Percentiles rank a stretch among this genome's conserved stretches.
Conservation (phyloP, 2,797 vertebrate species). For the Botia kubotai region DNA sequence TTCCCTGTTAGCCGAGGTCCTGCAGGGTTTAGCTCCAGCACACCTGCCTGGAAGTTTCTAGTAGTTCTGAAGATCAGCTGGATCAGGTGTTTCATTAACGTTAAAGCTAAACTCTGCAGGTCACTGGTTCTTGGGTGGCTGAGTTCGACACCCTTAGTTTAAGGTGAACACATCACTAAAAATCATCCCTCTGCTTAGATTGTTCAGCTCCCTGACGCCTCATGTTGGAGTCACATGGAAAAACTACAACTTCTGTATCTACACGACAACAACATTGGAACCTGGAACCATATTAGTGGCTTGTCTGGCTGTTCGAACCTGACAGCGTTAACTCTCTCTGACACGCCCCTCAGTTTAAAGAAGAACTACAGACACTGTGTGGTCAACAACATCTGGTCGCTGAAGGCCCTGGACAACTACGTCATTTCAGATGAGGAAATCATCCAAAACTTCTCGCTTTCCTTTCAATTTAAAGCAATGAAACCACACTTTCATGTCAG, state of each 20-base stretch:
- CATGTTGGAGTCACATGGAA: conserved; percentile 72
- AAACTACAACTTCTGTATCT: conserved; percentile 74
- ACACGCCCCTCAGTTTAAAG: conserved; percentile 76
- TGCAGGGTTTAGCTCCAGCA: too few species aligned
- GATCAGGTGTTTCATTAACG: too few species aligned
- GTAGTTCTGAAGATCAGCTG: too few species aligned
- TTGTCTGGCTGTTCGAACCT: conserved; percentile 71
- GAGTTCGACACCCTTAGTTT: background rate
- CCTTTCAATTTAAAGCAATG: conserved; percentile 65
- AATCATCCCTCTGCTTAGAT: conserved; percentile 56
- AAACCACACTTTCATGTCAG: conserved; percentile 64
- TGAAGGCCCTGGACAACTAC: conserved; percentile 72
- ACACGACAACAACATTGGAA: conserved; percentile 71
- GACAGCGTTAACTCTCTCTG: conserved; percentile 70
- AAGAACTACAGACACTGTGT: conserved; percentile 72
- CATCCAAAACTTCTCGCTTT: conserved; percentile 69
- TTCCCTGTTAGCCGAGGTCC: too few species aligned
- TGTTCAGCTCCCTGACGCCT: conserved; percentile 65
- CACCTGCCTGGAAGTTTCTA: too few species aligned
- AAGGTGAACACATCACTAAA: background rate
- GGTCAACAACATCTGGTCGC: conserved; percentile 72
- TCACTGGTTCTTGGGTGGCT: too few species aligned
- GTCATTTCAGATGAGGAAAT: conserved; percentile 79
- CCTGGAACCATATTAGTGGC: conserved; percentile 63
- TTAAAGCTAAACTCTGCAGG: too few species aligned